A percentile compares a stretch with the other conserved stretches of the same genome.
phyloP scores from a whole-genome alignment of 2,797 vertebrate genomes.

The Chromis chromis region DNA sequence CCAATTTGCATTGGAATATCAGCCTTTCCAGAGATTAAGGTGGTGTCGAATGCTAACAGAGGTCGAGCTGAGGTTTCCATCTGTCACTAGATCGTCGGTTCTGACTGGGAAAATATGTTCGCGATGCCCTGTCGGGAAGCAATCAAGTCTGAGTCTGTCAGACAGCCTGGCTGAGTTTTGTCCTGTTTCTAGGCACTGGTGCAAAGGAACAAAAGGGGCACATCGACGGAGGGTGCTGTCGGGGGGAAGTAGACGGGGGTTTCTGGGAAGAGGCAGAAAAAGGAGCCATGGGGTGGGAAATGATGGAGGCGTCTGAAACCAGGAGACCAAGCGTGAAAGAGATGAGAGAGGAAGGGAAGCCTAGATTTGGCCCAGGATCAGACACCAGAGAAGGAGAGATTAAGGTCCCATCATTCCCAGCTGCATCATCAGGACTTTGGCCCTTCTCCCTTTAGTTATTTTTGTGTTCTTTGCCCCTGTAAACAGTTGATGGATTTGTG shows the following conservation, averaged over 20 bases:
- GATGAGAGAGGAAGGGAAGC: conserved; percentile 68
- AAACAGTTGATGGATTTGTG: conserved; percentile 21
- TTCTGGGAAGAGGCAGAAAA: conserved; percentile 62
- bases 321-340: conserved; percentile 74
- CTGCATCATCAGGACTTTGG: conserved; percentile 75
- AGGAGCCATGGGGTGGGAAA: conserved; percentile 48
- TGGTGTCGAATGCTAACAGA: conserved; percentile 53
- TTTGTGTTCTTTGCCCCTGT: conserved; percentile 31
- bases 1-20: conserved; percentile 67
- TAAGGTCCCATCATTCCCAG: conserved; percentile 75
- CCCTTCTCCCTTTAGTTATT: conserved; percentile 45
- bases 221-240: conserved; percentile 20
- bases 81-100: conserved; percentile 39
- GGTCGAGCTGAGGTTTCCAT: conserved; percentile 52
- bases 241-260: background rate
- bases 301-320: conserved; percentile 72
- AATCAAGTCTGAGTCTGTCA: conserved; percentile 56
- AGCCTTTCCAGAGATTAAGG: conserved; percentile 57
- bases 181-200: conserved; percentile 40
- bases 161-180: conserved; percentile 49
- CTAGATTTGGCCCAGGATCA: conserved; percentile 78
- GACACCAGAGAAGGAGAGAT: conserved; percentile 70
- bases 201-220: conserved; percentile 67
- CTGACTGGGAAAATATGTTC: conserved; percentile 47
- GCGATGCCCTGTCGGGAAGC: conserved; percentile 48